These are phyloP conservation scores for Eurystomus gularis DNA, from an alignment of 2,113 vertebrate species.

Conservation along the genomic window DNA sequence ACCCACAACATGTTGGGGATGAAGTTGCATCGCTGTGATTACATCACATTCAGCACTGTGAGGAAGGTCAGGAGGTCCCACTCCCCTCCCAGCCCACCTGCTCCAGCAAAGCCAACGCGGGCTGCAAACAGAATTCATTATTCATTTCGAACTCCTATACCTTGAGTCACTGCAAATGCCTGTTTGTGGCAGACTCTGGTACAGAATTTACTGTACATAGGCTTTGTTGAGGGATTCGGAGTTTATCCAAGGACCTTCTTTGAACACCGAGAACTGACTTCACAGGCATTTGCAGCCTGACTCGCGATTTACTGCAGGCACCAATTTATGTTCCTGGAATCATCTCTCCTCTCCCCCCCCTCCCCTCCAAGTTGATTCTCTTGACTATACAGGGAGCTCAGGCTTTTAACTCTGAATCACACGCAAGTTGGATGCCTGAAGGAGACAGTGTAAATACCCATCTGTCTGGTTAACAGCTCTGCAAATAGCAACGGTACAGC, in stretches of 20 bases:
- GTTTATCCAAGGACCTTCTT: background rate
- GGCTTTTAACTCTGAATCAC: constrained; percentile 43
- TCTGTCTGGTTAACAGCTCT: constrained; percentile 15
- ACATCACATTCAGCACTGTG: accelerated
- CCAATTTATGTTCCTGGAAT: background rate
- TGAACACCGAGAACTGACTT: background rate
- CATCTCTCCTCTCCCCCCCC: background rate
- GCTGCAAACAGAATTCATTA: background rate
- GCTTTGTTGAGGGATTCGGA: background rate
- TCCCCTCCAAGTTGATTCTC: background rate
- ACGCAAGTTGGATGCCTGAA: constrained; percentile 10
- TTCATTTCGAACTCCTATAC: background rate
- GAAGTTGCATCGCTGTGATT: background rate
- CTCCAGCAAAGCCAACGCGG: accelerated
- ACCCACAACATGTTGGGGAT: accelerated
- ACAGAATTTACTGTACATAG: background rate
- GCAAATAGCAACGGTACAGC: background rate
- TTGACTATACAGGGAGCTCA: constrained; percentile 22
- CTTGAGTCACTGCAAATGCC: background rate
- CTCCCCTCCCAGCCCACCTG: background rate
- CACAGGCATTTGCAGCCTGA: background rate
- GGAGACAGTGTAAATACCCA: constrained; percentile 22
- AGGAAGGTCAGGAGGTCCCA: background rate
- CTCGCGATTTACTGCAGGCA: background rate
- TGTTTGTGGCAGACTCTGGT: background rate